Conservation (phyloP, 2,797 vertebrate species). For the Typhlichthys eigenmanni region DNA sequence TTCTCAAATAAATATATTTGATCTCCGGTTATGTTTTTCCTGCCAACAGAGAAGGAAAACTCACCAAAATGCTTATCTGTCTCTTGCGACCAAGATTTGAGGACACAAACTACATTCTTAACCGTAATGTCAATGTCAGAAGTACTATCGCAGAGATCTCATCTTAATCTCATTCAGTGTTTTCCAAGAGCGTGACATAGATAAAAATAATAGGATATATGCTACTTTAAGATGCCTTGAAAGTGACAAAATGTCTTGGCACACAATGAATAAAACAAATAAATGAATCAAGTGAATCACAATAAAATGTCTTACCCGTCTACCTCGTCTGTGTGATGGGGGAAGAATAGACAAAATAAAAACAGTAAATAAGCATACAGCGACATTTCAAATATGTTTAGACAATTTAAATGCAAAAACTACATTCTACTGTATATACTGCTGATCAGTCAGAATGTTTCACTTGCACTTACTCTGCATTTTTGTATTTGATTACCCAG, state of each 20-base stretch:
- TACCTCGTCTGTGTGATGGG: slow-evolving; percentile 58
- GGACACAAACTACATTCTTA: slow-evolving; percentile 26
- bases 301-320: slow-evolving; percentile 65
- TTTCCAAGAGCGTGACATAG: slow-evolving; percentile 61
- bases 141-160: slow-evolving; percentile 44
- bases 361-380: slow-evolving; percentile 56
- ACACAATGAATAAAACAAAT: slow-evolving; percentile 40
- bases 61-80: slow-evolving; percentile 37
- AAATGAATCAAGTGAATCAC: slow-evolving; percentile 36
- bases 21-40: slow-evolving; percentile 29
- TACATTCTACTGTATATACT: slow-evolving; percentile 38
- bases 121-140: slow-evolving; percentile 47
- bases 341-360: slow-evolving; percentile 37
- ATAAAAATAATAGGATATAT: slow-evolving; percentile 68
- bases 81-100: slow-evolving; percentile 39
- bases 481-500: slow-evolving; percentile 40
- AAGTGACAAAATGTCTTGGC: slow-evolving; percentile 40
- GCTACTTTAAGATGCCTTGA: slow-evolving; percentile 35
- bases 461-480: slow-evolving; percentile 67
- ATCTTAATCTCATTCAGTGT: slow-evolving; percentile 60
- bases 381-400: slow-evolving; percentile 43
- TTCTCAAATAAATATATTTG: slow-evolving; percentile 12
- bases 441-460: slow-evolving; percentile 59
- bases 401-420: slow-evolving; percentile 49
- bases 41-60: slow-evolving; percentile 22